Evolutionary conservation across 2,113 vertebrate genomes (phyloP), one percentile per base, ranked within the genome.

Genomic region (Zosterops hypoxanthus): DNA sequence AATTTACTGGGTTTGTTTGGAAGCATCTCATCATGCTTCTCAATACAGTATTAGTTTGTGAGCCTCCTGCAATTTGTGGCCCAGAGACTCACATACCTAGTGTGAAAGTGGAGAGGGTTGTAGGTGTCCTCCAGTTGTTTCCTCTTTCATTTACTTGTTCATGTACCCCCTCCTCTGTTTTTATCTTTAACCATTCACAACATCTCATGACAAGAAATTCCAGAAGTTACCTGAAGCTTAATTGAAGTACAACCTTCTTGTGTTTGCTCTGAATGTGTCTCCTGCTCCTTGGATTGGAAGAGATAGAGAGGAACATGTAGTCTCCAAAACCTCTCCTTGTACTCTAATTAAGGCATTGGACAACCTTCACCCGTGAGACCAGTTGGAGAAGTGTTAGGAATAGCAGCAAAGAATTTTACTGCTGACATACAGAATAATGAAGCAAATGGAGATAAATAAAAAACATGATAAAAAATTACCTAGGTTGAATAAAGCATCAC

Each of bases 71-170:
- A 80, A 2, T 53, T 65, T 90, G 53, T 65, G 41, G 8, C 10
- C 24, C 34, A 56, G 41, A 13, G 31, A 47, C 28, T 76, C 86
- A 29, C 0, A 0, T 20, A 56, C 5, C 29, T 26, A 23, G n/a
- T 18, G 4, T 47, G 60, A 75, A 14, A 0, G 0, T 15, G 31
- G 24, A 18, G 20, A 87, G 16, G 3, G 3, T 72, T 57, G 55
- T 41, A 39, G n/a, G 9, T 89, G 26, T 26, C 14, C 19, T 64
- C 53, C 41, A 12, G 19, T 49, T 70, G 4, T 36, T 82, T 82
- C 20, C 22, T 46, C 31, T 94, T 88, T 64, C 29, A 42, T 41
- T 73, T 59, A 34, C 29, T 70, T 12, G 11, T 77, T 61, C 33
- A 11, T 36, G 9, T 2, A 3, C 8, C 6, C 12, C 5, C 7